Conservation (phyloP, 2,797 vertebrate genomes). For the Hyperoplus immaculatus region DNA sequence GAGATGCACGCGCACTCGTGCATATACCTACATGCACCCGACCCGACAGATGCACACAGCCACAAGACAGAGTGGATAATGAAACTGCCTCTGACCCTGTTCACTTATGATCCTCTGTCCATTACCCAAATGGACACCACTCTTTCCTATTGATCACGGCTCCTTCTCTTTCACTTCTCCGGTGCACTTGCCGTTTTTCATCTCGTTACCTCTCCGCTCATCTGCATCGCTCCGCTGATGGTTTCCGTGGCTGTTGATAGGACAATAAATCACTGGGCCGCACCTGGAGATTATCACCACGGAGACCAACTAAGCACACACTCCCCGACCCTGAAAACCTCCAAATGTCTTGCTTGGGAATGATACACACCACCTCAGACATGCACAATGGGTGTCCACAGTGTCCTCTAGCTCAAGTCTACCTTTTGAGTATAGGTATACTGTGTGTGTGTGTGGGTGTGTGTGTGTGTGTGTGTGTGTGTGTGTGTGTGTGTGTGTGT, state of each 20-base stretch:
- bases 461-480: constrained; percentile 25
- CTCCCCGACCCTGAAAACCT: constrained; percentile 70
- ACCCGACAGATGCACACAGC: constrained; percentile 14
- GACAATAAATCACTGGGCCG: constrained; percentile 84
- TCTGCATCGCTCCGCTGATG: constrained; percentile 78
- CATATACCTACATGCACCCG: constrained; percentile 35
- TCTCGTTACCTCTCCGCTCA: constrained; percentile 85
- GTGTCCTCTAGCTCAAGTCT: constrained; percentile 55
- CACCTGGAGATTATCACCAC: constrained; percentile 81
- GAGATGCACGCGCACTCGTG: constrained; percentile 34
- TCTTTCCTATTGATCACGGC: constrained; percentile 90
- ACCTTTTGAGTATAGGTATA: constrained; percentile 36
- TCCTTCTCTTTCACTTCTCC: constrained; percentile 82
- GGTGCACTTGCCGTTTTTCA: constrained; percentile 88
- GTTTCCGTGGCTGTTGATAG: constrained; percentile 75
- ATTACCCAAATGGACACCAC: constrained; percentile 96
- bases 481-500: constrained; percentile 18
- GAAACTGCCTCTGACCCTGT: constrained; percentile 87
- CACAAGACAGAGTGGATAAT: constrained; percentile 83
- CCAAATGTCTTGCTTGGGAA: constrained; percentile 67
- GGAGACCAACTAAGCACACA: constrained; percentile 70
- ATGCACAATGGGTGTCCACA: constrained; percentile 46
- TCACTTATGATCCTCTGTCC: constrained; percentile 90
- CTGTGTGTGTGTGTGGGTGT: constrained; percentile 21
- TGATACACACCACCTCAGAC: constrained; percentile 52